Base-by-base conservation (phyloP, 2,888 invertebrate species). In the Trachelus troglodyta region DNA sequence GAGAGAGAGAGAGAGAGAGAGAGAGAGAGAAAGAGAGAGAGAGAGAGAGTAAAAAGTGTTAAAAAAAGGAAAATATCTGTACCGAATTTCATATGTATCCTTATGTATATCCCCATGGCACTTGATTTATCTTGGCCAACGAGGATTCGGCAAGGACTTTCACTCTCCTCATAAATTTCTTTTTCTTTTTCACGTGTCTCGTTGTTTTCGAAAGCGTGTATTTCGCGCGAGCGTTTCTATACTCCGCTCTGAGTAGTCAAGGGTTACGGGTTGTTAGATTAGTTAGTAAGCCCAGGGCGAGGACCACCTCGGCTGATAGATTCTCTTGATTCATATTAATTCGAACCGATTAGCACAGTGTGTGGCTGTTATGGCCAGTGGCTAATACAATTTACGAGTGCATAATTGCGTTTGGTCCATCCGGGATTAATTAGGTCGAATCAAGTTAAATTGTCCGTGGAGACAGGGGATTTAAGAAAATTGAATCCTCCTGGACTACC, bases 381-480 rank as follows among this genome's bases (percentile, higher is more conserved):
- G 56, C 56, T 56, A 56, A 56, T 79, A 73, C 79, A 82, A 85
- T 83, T 79, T 75, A 79, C 77, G 40, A 12, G 35, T 40, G 71
- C 34, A 69, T 75, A 77, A 79, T 77, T 35, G 73, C 77, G 80
- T 81, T 82, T 78, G 56, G 75, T 80, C 31, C 71, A 82, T 85
- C 80, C 82, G 76, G 82, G 82, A 86, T 86, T 85, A 87, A 89
- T 89, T 89, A 86, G 86, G 88, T 85, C 81, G 87, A 87, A 87
- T 88, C 85, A 84, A 86, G 85, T 83, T 87, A 88, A 89, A 89
- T 89, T 88, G 88, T 85, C 83, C 83, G 85, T 82, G 84, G 80
- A 80, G 79, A 80, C 81, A 77, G 75, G 76, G 75, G 79, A 69
- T 80, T 56, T 56, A 23, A 23, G 40, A 56, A 56, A 56, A 23